Evolutionary conservation across 2,113 vertebrate species (phyloP), one percentile per base, ranked within the genome.

Genomic region (Campylomormyrus tamandua): DNA sequence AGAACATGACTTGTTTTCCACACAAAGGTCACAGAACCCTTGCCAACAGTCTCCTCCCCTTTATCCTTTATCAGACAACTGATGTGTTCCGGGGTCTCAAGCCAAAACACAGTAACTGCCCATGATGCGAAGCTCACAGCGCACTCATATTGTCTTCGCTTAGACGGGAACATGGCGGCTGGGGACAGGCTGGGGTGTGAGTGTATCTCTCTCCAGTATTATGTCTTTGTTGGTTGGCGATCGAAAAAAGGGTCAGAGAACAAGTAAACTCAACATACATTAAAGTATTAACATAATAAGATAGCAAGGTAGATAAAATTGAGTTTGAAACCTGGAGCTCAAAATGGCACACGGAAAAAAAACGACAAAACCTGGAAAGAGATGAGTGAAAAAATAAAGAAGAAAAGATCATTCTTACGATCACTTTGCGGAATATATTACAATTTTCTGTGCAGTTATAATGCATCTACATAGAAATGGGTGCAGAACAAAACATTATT

Each of bases 401-500:
- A 87, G 56, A 62, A 88, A 88, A 88, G 21, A 62, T 24, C 10
- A 31, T n/a, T n/a, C 45, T 48, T 70, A 19, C 21, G 0, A 80
- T 49, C 88, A 83, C 66, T 39, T 89, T 84, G 83, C 46, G 58
- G 85, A 88, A 62, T 88, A 66, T 58, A 42, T 62, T 46, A 66
- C 35, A 42, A n/a, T 88, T 89, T 62, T 85, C 52, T 84, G 58
- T 89, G 89, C 39, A 48, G 87, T 84, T 49, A 84, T 89, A 84
- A 56, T 52, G 83, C 39, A 58, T 21, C 39, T 42, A 17, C 77
- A 89, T 53, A 62, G 74, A 46, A 80, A 84, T 89, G 89, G 66
- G 84, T 84, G 19, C 50, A 45, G 77, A 89, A 89, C 17, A 85
- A 84, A 88, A 88, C 87, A 88, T 88, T 13, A 88, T 45, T 66